A percentile compares a stretch with the other conserved stretches of the same genome.
Conservation (phyloP, 2,113 vertebrate genomes). For the Aramus guarauna region DNA sequence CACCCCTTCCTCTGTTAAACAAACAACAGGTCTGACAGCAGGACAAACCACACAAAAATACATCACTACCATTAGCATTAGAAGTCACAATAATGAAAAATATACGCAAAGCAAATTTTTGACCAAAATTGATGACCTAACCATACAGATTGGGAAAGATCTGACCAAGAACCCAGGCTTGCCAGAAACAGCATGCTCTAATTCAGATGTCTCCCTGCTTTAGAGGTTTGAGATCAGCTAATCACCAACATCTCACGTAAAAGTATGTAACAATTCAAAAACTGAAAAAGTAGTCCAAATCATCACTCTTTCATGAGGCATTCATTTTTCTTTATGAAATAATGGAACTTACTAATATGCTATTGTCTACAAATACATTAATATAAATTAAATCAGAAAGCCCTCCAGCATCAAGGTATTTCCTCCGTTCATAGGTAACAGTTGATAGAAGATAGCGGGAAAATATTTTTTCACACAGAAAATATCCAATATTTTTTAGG, state of each 20-base stretch:
- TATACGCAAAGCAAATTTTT: not conserved
- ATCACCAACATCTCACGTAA: not conserved
- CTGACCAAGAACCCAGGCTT: not conserved
- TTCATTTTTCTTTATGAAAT: not conserved
- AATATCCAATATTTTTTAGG: too few relatives aligned
- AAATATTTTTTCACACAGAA: too few relatives aligned
- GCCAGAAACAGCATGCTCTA: not conserved
- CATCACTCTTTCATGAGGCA: not conserved
- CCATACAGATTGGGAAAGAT: not conserved
- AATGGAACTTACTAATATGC: not conserved
- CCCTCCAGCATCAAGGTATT: too few relatives aligned
- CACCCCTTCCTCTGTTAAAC: not conserved
- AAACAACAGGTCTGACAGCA: not conserved
- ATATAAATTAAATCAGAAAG: not conserved
- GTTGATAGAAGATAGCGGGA: too few relatives aligned
- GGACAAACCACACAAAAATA: not conserved
- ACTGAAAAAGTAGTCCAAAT: not conserved
- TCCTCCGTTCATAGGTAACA: too few relatives aligned
- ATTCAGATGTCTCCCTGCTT: not conserved
- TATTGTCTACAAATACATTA: not conserved
- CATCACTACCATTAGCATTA: not conserved
- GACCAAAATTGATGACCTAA: not conserved
- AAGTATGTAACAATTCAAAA: not conserved
- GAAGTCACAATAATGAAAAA: not conserved
- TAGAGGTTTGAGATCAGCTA: not conserved